Evolutionary conservation across 2,113 vertebrate species (phyloP).

Genomic region (Myanophis thanlyinensis): DNA sequence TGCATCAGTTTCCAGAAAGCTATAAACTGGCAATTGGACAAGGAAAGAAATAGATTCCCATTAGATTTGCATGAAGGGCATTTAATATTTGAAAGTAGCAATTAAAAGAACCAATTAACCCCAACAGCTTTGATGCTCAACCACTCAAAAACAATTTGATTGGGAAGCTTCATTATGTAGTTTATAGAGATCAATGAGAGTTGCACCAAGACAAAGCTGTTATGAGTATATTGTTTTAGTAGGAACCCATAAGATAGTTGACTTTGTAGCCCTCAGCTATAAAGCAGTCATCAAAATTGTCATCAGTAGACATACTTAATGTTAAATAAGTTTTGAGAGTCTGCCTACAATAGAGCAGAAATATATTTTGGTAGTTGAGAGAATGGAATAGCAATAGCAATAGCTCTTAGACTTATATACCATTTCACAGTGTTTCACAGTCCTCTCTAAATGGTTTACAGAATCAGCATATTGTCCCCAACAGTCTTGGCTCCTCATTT

Average conservation of each 20-base stretch:
- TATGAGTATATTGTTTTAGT: background rate
- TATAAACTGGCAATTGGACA: background rate
- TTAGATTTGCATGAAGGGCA: background rate
- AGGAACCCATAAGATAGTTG: background rate
- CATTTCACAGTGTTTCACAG: too few relatives aligned
- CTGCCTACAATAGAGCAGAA: background rate
- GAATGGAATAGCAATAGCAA: background rate
- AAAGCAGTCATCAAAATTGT: background rate
- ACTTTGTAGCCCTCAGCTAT: background rate
- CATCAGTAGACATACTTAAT: background rate
- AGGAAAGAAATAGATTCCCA: background rate
- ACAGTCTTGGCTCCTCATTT: too few relatives aligned
- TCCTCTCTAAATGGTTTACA: too few relatives aligned
- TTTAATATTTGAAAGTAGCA: background rate
- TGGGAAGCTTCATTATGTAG: background rate
- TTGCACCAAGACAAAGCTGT: background rate
- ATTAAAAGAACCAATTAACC: background rate
- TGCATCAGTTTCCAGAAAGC: background rate
- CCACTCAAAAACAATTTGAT: background rate
- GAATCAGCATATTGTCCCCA: too few relatives aligned
- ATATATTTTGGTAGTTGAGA: background rate
- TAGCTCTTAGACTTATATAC: too few relatives aligned
- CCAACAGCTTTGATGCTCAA: background rate
- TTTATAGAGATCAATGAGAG: background rate
- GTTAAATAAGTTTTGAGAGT: background rate